Evolutionary conservation across 2,113 vertebrate species (phyloP).

Genomic region (Caloenas nicobarica): DNA sequence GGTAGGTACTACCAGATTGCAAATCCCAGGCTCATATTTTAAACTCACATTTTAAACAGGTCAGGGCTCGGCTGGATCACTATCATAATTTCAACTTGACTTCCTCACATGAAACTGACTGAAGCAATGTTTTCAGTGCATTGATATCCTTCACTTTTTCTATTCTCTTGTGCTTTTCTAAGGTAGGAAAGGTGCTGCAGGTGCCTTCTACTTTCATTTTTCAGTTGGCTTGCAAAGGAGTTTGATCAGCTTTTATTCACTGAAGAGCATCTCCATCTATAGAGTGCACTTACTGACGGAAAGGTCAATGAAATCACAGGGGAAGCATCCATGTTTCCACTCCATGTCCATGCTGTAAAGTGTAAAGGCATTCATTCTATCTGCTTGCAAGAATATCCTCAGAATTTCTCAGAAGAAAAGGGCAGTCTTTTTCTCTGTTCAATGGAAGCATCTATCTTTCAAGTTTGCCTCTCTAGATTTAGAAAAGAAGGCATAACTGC

Average conservation of each 20-base stretch:
- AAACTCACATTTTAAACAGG: background rate
- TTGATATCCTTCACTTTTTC: background rate
- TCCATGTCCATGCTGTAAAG: background rate
- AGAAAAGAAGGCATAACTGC: background rate
- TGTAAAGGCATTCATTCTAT: background rate
- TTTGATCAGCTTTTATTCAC: conserved; percentile 20
- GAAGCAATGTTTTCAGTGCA: background rate
- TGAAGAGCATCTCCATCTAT: background rate
- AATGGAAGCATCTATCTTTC: background rate
- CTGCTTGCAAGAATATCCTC: background rate
- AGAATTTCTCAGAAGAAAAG: background rate
- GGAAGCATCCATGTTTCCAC: background rate
- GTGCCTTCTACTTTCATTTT: background rate
- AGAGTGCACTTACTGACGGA: background rate
- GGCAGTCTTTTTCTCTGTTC: background rate
- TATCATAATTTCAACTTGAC: background rate
- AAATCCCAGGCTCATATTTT: background rate
- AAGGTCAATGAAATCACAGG: conserved; percentile 22
- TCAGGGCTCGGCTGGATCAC: background rate
- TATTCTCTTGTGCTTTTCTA: background rate
- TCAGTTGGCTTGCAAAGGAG: background rate
- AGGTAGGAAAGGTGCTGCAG: background rate
- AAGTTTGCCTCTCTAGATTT: background rate
- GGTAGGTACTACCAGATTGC: background rate
- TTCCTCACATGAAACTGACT: background rate